phyloP scores from a whole-genome alignment of 92 coral and sea anemone genomes.

The Porites lobata region DNA sequence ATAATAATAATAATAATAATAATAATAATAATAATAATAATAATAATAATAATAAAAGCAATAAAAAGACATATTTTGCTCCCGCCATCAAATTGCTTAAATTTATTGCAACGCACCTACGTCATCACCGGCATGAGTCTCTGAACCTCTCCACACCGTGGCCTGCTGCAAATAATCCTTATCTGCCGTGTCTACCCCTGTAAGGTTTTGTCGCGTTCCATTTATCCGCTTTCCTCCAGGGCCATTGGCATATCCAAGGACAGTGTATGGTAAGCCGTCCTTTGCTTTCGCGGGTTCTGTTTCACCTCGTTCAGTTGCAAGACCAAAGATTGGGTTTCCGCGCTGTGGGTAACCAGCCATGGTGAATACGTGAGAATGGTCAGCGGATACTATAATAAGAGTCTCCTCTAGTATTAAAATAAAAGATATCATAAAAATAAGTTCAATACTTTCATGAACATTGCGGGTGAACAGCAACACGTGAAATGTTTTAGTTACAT shows the following conservation, averaged over 20 bases:
- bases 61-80: too few species aligned
- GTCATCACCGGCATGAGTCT: conserved; percentile 81
- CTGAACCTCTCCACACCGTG: conserved; percentile 37
- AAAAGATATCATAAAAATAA: neutral
- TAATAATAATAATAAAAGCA: too few species aligned
- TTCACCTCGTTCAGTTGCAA: neutral
- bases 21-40: too few species aligned
- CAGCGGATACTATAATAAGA: conserved; percentile 78
- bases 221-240: conserved; percentile 47
- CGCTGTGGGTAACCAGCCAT: conserved; percentile 75
- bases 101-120: conserved; percentile 66
- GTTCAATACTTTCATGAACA: too few species aligned
- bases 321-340: conserved; percentile 83
- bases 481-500: too few species aligned
- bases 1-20: too few species aligned
- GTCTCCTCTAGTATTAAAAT: conserved; percentile 70
- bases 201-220: conserved; percentile 67
- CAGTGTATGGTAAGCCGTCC: conserved; percentile 73
- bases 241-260: conserved; percentile 81
- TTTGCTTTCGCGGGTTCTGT: conserved; percentile 8
- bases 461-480: neutral
- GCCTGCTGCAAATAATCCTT: conserved; percentile 75
- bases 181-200: conserved; percentile 72
- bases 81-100: neutral
- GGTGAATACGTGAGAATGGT: conserved; percentile 85